These are phyloP conservation scores for Teleopsis dalmanni DNA, from an alignment of 1,140 invertebrate species.

Conservation along the genomic window DNA sequence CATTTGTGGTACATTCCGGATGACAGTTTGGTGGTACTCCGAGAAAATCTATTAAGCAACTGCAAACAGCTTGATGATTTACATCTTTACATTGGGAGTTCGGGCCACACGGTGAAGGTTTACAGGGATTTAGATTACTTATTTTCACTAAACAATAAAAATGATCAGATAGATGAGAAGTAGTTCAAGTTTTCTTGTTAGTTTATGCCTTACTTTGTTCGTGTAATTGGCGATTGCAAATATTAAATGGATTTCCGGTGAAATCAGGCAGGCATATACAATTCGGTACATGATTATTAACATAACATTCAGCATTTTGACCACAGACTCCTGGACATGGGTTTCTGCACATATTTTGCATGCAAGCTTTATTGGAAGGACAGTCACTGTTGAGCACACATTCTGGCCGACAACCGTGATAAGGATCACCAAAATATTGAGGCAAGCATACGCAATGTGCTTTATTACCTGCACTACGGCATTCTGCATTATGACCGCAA, in stretches of 20 bases:
- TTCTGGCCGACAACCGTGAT: slow-evolving; percentile 61
- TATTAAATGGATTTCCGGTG: slow-evolving; percentile 58
- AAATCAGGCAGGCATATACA: slow-evolving; percentile 58
- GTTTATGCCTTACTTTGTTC: slow-evolving; percentile 10
- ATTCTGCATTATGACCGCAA: slow-evolving; percentile 64
- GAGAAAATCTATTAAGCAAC: slow-evolving; percentile 62
- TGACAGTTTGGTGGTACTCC: slow-evolving; percentile 64
- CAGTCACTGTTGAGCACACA: slow-evolving; percentile 64
- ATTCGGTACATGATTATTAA: slow-evolving; percentile 61
- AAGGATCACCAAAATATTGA: slow-evolving; percentile 61
- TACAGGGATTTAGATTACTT: slow-evolving; percentile 56
- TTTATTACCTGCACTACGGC: slow-evolving; percentile 52
- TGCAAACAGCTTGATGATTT: slow-evolving; percentile 65
- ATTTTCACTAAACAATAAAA: slow-evolving; percentile 26
- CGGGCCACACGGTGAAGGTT: slow-evolving; percentile 56
- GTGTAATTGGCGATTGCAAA: slow-evolving; percentile 35
- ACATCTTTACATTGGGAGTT: slow-evolving; percentile 64
- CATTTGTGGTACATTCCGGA: slow-evolving; percentile 71
- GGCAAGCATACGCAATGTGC: slow-evolving; percentile 60
- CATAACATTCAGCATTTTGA: slow-evolving; percentile 60
- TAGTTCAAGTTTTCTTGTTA: no score
- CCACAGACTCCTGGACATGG: slow-evolving; percentile 66
- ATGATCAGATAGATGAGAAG: no score
- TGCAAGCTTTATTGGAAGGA: slow-evolving; percentile 55
- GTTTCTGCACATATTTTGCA: slow-evolving; percentile 64